Base-by-base conservation (phyloP, 2,797 vertebrate species). In the Potorous gilbertii region DNA sequence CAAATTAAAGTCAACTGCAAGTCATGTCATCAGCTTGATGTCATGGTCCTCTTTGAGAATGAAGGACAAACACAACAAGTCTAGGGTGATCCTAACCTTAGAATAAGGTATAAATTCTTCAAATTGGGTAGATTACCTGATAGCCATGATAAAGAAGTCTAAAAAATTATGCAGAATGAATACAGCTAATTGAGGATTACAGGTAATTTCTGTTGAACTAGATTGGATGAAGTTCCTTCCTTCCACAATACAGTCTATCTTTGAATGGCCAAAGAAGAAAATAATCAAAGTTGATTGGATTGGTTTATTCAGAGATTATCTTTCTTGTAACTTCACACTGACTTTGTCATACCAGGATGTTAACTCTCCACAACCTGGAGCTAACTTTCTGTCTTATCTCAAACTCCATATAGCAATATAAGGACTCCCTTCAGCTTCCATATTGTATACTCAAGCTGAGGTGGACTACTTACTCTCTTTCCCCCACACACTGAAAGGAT, bases 381-480 rank as follows among this genome's bases (percentile, higher is more conserved):
- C 1, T 74, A n/a, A 74, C 16, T 74, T n/a, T 18, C 40, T 16
- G 0, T 74, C 62, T 74, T 74, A 74, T 74, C 62, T 74, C 31
- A n/a, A n/a, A 5, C 4, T 66, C 4, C 62, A 40, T 40, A 18
- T 18, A 40, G 5, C 16, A 74, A 74, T 8, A 74, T 16, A 16
- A 74, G 16, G 14, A 5, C 5, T 0, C 1, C 5, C 14, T n/a
- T 34, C 11, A 34, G 14, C 14, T 31, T 18, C 13, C 8, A 1
- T n/a, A 62, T 34, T 62, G 1, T 34, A n/a, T 66, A 34, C 2
- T n/a, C 11, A 34, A 62, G 34, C 1, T 66, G 14, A 34, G 4
- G 3, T 16, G 34, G 14, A 16, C 62, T 34, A 66, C 14, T n/a
- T n/a, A 66, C 1, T 16, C 34, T 66, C 31, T 62, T 34, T 66